phyloP scores from a whole-genome alignment of 2,113 vertebrate species.

The Lampris incognitus region DNA sequence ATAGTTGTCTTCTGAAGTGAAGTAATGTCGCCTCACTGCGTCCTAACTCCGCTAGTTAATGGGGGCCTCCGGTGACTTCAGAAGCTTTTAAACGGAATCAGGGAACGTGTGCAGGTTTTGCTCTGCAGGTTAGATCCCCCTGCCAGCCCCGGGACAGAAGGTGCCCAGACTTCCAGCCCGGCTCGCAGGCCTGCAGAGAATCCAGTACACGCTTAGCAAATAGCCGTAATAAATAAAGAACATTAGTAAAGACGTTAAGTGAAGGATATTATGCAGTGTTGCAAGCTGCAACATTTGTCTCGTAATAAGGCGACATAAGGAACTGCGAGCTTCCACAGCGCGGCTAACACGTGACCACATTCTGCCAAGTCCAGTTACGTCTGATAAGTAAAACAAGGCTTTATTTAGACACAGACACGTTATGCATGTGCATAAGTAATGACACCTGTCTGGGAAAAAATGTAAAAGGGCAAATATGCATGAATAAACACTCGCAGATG shows the following conservation, averaged over 20 bases:
- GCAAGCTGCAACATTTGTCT: neutral
- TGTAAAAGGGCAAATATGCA: neutral
- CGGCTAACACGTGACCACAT: slow-evolving; percentile 3
- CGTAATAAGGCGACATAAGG: slow-evolving; percentile 1
- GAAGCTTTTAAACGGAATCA: no score
- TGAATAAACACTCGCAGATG: neutral
- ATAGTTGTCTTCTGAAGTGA: no score
- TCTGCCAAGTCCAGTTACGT: neutral
- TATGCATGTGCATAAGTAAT: neutral
- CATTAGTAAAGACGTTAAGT: slow-evolving; percentile 13
- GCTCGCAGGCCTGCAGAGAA: neutral
- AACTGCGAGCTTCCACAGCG: slow-evolving; percentile 20
- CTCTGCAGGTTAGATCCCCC: no score
- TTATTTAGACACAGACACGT: neutral
- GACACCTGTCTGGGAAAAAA: neutral
- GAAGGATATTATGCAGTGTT: neutral
- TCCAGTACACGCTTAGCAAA: neutral
- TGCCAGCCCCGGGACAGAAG: neutral
- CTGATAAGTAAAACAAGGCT: slow-evolving; percentile 11
- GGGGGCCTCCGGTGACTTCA: no score
- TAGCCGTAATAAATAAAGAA: neutral
- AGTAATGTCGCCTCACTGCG: no score
- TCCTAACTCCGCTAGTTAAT: no score
- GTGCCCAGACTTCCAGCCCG: neutral
- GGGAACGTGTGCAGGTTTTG: no score